Evolutionary conservation across 2,113 vertebrate species (phyloP).

Genomic region (Grammomys surdaster): DNA sequence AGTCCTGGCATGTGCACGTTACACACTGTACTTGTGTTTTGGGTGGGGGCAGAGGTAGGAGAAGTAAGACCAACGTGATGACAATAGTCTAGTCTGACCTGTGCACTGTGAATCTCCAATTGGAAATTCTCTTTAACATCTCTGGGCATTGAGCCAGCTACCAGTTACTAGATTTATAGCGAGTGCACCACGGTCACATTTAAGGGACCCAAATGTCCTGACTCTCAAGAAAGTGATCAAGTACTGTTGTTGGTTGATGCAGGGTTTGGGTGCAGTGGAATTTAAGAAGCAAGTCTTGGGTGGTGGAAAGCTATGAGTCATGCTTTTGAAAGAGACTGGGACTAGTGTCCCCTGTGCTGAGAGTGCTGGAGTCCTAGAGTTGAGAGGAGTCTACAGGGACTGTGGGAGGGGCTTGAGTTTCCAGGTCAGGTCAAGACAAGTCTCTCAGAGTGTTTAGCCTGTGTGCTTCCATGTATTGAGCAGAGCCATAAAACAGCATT

Average conservation of each 20-base stretch:
- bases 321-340: background rate
- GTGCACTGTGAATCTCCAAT: background rate
- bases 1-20: background rate
- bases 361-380: background rate
- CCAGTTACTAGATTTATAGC: background rate
- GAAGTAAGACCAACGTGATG: background rate
- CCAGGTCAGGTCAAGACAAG: background rate
- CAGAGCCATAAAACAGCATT: background rate
- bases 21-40: too few relatives aligned
- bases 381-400: background rate
- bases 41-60: background rate
- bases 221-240: background rate
- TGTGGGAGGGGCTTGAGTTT: background rate
- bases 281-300: background rate
- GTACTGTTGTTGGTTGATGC: background rate
- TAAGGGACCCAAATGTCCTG: background rate
- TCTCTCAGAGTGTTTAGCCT: background rate
- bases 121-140: background rate
- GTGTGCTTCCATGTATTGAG: background rate
- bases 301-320: too few relatives aligned
- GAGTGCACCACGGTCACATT: background rate
- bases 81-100: background rate
- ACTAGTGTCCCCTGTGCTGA: background rate
- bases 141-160: background rate
- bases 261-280: background rate